A percentile compares a stretch with the other conserved stretches of the same genome.
These are phyloP conservation scores for Ischnus inquisitorius DNA, from an alignment of 2,888 invertebrate genomes.

Conservation along the genomic window DNA sequence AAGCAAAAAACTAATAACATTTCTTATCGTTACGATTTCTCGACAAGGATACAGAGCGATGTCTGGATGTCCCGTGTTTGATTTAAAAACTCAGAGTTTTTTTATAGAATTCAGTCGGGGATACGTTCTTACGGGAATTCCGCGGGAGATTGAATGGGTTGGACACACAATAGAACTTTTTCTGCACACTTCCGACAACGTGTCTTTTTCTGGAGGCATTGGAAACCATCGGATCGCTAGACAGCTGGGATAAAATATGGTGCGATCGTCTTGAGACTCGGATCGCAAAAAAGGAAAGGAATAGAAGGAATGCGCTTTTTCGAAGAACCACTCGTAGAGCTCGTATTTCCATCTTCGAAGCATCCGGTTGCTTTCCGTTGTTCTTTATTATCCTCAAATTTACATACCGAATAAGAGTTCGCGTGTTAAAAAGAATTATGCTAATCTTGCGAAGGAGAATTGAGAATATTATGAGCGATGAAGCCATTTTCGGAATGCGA, in stretches of 20 bases:
- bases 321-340: background rate
- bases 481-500: too few species aligned
- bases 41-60: background rate
- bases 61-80: background rate
- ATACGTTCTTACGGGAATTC: background rate
- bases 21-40: background rate
- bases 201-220: conserved; percentile 46
- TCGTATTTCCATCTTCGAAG: background rate
- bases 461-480: too few species aligned
- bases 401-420: background rate
- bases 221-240: conserved; percentile 21
- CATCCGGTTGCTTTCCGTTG: background rate
- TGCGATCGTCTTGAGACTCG: conserved; percentile 22
- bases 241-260: conserved; percentile 51
- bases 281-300: conserved; percentile 12
- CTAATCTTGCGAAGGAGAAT: too few species aligned
- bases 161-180: conserved; percentile 43
- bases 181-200: conserved; percentile 17
- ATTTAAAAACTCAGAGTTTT: background rate
- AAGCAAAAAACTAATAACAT: background rate
- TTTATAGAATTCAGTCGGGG: background rate
- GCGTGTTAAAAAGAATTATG: too few species aligned
- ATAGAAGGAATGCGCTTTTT: conserved; percentile 4
- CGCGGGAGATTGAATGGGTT: conserved; percentile 18
- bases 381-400: background rate